Base-by-base conservation (phyloP, 1,140 invertebrate genomes). In the Antheraea pernyi region DNA sequence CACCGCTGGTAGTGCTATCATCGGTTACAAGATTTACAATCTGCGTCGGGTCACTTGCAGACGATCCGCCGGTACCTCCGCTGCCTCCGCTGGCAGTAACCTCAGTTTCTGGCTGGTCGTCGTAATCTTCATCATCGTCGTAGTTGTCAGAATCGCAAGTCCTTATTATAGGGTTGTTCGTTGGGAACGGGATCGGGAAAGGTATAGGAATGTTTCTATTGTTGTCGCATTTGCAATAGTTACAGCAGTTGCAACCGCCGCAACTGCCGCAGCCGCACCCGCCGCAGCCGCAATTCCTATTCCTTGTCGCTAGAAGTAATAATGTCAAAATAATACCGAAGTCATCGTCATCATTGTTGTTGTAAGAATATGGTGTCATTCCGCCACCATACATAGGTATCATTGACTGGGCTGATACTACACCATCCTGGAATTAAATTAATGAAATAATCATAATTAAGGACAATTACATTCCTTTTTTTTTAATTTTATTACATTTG, bases 271-370 rank as follows among this genome's bases (percentile, higher is more conserved):
- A 71, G 19, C 72, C 69, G 9, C 74, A 63, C 9, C 37, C 37
- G 18, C 73, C n/a, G 16, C 71, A 67, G n/a, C 69, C 59, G 16
- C 53, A 59, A 53, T 76, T 72, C 63, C 71, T 72, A 60, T 84
- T 82, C 72, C 77, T 81, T 6, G 77, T 69, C 16, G 84, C 77
- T 37, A 86, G 70, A 11, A 89, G 74, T 36, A 87, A 60, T 3
- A 85, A 68, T 8, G 85, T 77, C 11, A 89, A 69, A 22, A 87
- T 70, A 8, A 89, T 68, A 0, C 83, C 84, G 10, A 86, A 65
- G 60, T 86, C 84, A 18, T 85, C 83, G 37, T 86, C 82, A 30
- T 86, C 80, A 30, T 78, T 77, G 22, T 67, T 61, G 42, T 72
- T 76, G 16, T 74, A 59, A 48, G 75, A 70, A 13, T 68, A 59